phyloP scores from a whole-genome alignment of 2,888 invertebrate species.

The Prosopocoilus inquinatus region DNA sequence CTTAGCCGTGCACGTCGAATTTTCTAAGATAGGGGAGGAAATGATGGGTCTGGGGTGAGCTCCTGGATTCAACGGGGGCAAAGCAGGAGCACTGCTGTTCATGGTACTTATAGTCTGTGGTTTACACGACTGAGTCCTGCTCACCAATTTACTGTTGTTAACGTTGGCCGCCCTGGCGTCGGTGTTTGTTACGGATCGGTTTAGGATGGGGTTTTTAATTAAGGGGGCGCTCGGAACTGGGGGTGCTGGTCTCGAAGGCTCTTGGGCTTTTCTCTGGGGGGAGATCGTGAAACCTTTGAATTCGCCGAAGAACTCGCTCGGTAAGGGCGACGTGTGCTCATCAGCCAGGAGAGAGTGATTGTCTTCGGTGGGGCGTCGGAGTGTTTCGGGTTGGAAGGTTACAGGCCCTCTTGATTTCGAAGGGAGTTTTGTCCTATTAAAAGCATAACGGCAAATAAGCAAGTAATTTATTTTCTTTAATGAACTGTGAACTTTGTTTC shows the following conservation, averaged over 20 bases:
- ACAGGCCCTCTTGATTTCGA: conserved; percentile 46
- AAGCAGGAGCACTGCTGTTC: conserved; percentile 53
- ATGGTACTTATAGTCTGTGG: conserved; percentile 52
- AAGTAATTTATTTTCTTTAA: no score
- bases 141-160: conserved; percentile 28
- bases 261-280: conserved; percentile 28
- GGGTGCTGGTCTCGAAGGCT: conserved; percentile 55
- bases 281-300: conserved; percentile 75
- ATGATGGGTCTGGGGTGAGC: conserved; percentile 70
- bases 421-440: conserved; percentile 45
- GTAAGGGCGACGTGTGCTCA: conserved; percentile 37
- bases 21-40: conserved; percentile 77
- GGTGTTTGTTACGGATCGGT: conserved; percentile 23
- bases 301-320: conserved; percentile 74
- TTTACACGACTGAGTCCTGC: conserved; percentile 39
- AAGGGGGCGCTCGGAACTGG: conserved; percentile 59
- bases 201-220: conserved; percentile 24
- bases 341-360: conserved; percentile 63
- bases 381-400: conserved; percentile 47
- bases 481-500: no score
- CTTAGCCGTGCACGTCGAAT: conserved; percentile 77
- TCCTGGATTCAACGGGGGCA: conserved; percentile 65
- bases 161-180: conserved; percentile 30
- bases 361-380: conserved; percentile 58
- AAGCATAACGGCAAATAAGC: conserved; percentile 2